Evolutionary conservation across 2,113 vertebrate genomes (phyloP), one percentile per base, ranked within the genome.

Genomic region (Ursus arctos): DNA sequence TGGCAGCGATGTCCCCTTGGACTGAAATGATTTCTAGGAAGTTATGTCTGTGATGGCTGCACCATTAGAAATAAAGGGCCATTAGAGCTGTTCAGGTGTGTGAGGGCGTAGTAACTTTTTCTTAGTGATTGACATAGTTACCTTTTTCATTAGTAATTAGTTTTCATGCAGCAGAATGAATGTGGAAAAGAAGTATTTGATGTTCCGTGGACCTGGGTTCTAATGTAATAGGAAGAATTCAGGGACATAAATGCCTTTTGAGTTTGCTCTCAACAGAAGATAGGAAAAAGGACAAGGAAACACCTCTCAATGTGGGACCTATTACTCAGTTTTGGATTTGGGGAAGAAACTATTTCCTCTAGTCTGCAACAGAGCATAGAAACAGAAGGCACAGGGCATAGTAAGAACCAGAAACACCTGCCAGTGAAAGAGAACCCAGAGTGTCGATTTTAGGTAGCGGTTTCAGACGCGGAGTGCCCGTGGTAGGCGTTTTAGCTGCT

Each of bases 131-230:
- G 96, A 10, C 28, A 43, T 69, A 63, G 82, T 59, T 59, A 65
- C 95, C 86, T 43, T 74, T 97, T 98, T 96, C 74, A 95, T 67
- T 96, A 51, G 89, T 94, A 86, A 93, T 98, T 96, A 81, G 92
- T 94, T 98, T 97, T 91, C 85, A 69, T 85, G 81, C 71, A 47
- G 59, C 3, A 90, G 49, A 51, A 65, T 13, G 49, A 96, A 86
- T 95, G 67, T 31, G 3, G 47, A 36, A 71, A 94, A 84, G 28
- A 92, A 97, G 28, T 51, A 16, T 65, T 97, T 98, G 93, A 26
- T 43, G 4, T 91, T 67, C 18, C 1, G 4, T 28, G 5, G 55
- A 1, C 31, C 74, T 0, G 10, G 1, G 71, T 90, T 97, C 18
- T 81, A 13, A 49, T 43, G 33, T 76, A 97, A 92, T 14, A 6